phyloP scores from a whole-genome alignment of 2,113 vertebrate species.

The Sterna hirundo region DNA sequence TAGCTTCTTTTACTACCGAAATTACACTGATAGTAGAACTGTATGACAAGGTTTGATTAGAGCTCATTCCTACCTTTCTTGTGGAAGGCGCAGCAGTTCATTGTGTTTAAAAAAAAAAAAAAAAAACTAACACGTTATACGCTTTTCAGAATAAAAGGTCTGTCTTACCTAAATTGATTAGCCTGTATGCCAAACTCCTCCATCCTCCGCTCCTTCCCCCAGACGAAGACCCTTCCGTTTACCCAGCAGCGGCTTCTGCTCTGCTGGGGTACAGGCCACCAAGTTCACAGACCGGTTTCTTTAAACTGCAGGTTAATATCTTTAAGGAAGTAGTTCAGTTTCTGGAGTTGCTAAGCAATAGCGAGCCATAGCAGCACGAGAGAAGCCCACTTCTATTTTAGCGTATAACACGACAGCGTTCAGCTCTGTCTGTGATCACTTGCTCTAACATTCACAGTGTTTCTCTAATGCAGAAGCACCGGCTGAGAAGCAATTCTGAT shows the following conservation, averaged over 20 bases:
- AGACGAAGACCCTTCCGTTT: too few relatives aligned
- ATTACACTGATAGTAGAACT: not conserved
- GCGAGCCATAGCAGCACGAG: accelerated
- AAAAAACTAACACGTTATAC: accelerated
- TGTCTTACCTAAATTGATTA: accelerated
- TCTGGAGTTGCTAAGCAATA: not conserved
- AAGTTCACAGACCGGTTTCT: not conserved
- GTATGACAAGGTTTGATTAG: not conserved
- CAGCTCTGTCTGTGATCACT: not conserved
- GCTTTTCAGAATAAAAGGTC: not conserved
- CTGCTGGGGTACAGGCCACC: not conserved
- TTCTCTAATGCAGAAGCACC: not conserved
- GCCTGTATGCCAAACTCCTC: too few relatives aligned
- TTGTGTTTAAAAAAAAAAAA: not conserved
- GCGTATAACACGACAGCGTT: accelerated
- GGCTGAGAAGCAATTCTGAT: not conserved
- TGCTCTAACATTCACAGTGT: accelerated
- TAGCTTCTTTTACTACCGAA: not conserved
- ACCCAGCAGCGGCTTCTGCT: not conserved
- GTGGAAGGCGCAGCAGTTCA: not conserved
- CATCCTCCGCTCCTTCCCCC: not conserved
- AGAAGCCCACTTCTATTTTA: not conserved
- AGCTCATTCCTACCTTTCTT: not conserved
- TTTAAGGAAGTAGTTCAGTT: not conserved
- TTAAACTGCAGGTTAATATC: too few relatives aligned